phyloP scores from a whole-genome alignment of 1,140 invertebrate species.

The Pseudobourletiella spinata region DNA sequence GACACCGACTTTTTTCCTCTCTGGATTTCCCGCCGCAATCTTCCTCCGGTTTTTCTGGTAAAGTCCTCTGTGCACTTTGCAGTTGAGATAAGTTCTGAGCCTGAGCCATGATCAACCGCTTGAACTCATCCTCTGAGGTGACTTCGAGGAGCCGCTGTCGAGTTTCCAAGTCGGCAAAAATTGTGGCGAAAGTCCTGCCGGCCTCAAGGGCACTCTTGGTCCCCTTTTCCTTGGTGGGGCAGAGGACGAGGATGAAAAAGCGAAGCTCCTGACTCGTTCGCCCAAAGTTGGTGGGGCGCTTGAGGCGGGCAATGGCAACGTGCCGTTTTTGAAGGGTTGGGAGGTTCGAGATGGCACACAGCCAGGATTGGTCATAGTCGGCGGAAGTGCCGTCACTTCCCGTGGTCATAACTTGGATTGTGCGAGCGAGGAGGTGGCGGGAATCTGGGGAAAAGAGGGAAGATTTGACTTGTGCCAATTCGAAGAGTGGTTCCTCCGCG shows the following conservation, averaged over 20 bases:
- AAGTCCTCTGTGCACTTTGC: too few species aligned
- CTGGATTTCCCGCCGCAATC: too few species aligned
- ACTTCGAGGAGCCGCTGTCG: neutral
- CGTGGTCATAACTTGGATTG: constrained; percentile 51
- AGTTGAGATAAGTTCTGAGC: too few species aligned
- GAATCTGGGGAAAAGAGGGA: neutral
- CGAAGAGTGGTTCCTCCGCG: neutral
- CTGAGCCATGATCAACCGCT: neutral
- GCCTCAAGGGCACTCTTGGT: neutral
- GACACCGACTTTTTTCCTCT: neutral
- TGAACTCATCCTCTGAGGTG: neutral
- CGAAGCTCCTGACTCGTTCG: constrained; percentile 52
- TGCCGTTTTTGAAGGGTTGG: constrained; percentile 48
- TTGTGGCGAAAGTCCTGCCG: neutral
- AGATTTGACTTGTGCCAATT: neutral
- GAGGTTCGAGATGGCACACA: constrained; percentile 52
- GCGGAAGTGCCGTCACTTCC: constrained; percentile 50
- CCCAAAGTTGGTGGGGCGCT: constrained; percentile 52
- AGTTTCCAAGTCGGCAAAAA: neutral
- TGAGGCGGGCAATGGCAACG: constrained; percentile 52
- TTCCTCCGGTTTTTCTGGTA: too few species aligned
- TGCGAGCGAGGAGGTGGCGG: constrained; percentile 47
- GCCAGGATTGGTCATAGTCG: constrained; percentile 55
- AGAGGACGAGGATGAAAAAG: constrained; percentile 54
- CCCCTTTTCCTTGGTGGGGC: constrained; percentile 49